phyloP scores from a whole-genome alignment of 2,888 invertebrate genomes.

The Gortyna flavago region DNA sequence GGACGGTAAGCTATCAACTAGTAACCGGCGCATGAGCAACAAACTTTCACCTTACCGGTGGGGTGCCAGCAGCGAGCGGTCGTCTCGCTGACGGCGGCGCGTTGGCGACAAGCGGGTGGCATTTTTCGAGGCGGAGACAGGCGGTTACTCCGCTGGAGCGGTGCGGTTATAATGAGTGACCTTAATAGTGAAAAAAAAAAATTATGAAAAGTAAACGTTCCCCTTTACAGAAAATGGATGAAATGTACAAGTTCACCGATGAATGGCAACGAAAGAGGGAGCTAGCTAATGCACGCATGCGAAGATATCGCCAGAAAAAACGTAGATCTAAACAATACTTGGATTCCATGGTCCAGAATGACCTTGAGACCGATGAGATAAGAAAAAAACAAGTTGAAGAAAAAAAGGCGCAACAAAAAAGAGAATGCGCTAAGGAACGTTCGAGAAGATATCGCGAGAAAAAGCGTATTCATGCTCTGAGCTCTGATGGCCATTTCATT shows the following conservation, averaged over 20 bases:
- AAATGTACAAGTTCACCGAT: background rate
- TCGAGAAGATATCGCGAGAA: background rate
- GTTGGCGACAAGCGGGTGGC: no score
- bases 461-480: background rate
- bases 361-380: background rate
- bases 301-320: background rate
- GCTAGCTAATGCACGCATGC: conserved; percentile 6
- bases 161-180: no score
- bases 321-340: background rate
- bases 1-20: no score
- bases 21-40: no score
- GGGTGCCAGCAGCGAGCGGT: no score
- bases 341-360: background rate
- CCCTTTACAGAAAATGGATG: conserved; percentile 4
- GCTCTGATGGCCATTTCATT: background rate
- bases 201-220: background rate
- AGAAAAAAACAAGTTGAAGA: background rate
- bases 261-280: conserved; percentile 4
- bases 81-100: no score
- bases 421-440: background rate
- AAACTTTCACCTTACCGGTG: no score
- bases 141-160: no score
- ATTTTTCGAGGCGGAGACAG: no score
- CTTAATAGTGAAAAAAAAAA: background rate
- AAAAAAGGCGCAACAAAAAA: background rate